Evolutionary conservation across 2,797 vertebrate species (phyloP).

Genomic region (Pantherophis alleghaniensis): DNA sequence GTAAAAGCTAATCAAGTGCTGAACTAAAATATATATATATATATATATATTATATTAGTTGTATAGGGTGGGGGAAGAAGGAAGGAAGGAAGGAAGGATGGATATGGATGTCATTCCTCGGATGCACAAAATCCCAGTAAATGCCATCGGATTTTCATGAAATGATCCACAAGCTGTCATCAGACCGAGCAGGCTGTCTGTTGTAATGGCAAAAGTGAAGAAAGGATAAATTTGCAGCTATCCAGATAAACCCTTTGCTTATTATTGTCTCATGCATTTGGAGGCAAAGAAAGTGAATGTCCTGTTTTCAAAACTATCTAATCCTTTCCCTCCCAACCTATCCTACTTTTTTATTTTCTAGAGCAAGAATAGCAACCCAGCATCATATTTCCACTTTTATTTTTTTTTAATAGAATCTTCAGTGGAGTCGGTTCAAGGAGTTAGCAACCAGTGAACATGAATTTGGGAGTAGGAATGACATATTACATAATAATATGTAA

Average conservation of each 20-base stretch:
- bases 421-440: neutral
- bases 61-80: neutral
- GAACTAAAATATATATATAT: neutral
- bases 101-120: neutral
- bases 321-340: neutral
- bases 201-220: neutral
- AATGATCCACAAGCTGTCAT: neutral
- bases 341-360: neutral
- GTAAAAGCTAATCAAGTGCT: constrained; percentile 62
- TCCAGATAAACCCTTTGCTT: neutral
- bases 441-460: neutral
- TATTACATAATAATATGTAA: neutral
- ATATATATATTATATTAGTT: neutral
- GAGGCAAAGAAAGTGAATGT: neutral
- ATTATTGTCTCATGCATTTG: neutral
- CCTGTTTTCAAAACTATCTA: neutral
- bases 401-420: neutral
- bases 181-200: neutral
- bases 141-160: neutral
- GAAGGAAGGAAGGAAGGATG: neutral
- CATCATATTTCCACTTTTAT: neutral
- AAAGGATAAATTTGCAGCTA: neutral
- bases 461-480: neutral
- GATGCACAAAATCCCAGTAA: neutral
- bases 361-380: neutral